Percentiles rank a stretch among this genome's conserved stretches.
These are phyloP conservation scores for Rhinopomastus cyanomelas DNA, from an alignment of 2,113 vertebrate species.

Conservation along the genomic window DNA sequence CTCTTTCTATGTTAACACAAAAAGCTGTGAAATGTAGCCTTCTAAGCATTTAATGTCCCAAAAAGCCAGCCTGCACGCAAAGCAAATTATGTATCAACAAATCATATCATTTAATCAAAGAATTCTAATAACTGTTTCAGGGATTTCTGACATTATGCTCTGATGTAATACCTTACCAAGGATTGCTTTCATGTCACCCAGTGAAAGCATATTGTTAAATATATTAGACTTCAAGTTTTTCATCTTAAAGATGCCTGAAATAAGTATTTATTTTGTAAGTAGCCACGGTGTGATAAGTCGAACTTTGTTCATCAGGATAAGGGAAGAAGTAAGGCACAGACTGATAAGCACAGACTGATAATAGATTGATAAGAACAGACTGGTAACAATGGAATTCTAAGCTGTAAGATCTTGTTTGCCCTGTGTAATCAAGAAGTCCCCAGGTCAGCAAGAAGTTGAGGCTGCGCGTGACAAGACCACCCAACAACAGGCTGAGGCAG, in stretches of 20 bases:
- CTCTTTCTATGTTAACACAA: not conserved
- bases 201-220: not conserved
- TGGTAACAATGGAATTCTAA: too few relatives aligned
- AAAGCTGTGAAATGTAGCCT: not conserved
- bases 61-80: not conserved
- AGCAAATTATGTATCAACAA: not conserved
- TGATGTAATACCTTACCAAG: not conserved
- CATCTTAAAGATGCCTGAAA: not conserved
- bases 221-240: not conserved
- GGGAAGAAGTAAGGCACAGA: too few relatives aligned
- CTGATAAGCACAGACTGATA: too few relatives aligned
- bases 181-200: not conserved
- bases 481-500: too few relatives aligned
- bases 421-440: too few relatives aligned
- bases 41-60: not conserved
- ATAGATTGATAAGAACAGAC: too few relatives aligned
- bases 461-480: too few relatives aligned
- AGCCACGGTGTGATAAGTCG: too few relatives aligned
- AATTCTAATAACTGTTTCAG: not conserved
- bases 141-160: not conserved
- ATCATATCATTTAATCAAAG: not conserved
- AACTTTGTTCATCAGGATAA: too few relatives aligned
- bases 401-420: too few relatives aligned
- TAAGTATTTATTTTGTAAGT: not conserved
- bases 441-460: too few relatives aligned